Evolutionary conservation across 2,113 vertebrate species (phyloP), one percentile per base, ranked within the genome.

Genomic region (Plectropomus leopardus): DNA sequence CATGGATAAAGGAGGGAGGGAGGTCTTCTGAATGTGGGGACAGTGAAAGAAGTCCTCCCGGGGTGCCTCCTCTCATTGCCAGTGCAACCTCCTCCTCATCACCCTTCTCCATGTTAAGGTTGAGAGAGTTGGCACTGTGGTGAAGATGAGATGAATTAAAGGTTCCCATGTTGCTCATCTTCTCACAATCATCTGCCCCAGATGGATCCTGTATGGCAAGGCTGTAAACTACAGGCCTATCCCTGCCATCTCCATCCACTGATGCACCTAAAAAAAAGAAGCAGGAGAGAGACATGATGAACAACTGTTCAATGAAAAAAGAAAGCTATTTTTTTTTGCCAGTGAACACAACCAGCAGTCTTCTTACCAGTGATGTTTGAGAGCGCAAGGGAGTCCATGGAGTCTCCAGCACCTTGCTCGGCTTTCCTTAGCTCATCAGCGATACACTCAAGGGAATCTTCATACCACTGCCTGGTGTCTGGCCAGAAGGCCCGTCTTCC

Each of bases 131-230:
- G 0, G 95, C 89, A 66, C 97, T 98, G 86, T 96, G 93, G 88
- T 98, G 97, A 34, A 96, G 93, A 95, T 97, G 97, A 34, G 97
- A 98, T 0, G 98, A 99, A 89, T 99, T 98, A 81, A 98, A 92
- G 4, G 97, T 99, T 64, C 97, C 97, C 97, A 98, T 97, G 72
- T 97, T 98, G 91, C 97, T 98, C 96, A 98, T 97, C 85, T 99
- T 98, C 87, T 98, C 97, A 80, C 96, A 97, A 55, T 97, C 96
- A 16, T 98, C 96, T 2, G 83, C 75, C 53, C 72, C 57, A 3
- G 79, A 63, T 1, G 96, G 89, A 78, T 97, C 96, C 82, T 96
- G 95, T 64, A 97, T 95, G 44, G 94, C 94, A 80, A 97, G 92
- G 21, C 95, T 95, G 76, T 97, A 98, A 47, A 97, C 88, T 7